Evolutionary conservation across 2,113 vertebrate genomes (phyloP).

Genomic region (Dicrurus megarhynchus): DNA sequence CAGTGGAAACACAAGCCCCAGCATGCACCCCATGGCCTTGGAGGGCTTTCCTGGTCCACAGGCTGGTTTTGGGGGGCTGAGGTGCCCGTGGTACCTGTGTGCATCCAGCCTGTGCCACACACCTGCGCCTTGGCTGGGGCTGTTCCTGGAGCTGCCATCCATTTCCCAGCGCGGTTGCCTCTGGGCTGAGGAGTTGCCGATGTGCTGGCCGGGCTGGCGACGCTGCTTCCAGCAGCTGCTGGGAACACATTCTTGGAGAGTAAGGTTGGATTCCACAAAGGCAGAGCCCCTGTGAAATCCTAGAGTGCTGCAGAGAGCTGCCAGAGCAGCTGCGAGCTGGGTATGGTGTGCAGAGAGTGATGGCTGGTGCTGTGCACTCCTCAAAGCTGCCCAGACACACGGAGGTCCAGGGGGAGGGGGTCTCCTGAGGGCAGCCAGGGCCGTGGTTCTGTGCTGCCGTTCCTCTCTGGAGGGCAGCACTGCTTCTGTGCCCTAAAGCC

Average conservation of each 20-base stretch:
- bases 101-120: background rate
- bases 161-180: background rate
- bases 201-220: accelerated
- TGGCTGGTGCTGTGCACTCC: background rate
- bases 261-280: background rate
- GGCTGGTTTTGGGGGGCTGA: background rate
- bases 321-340: background rate
- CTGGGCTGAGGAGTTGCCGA: background rate
- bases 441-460: background rate
- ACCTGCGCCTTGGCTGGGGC: background rate
- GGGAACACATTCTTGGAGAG: background rate
- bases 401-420: background rate
- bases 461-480: background rate
- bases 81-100: background rate
- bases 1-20: background rate
- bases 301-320: background rate
- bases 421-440: background rate
- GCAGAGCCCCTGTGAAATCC: background rate
- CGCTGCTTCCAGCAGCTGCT: background rate
- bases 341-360: background rate
- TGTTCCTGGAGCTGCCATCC: background rate
- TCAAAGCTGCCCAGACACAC: background rate
- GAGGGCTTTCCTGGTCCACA: background rate
- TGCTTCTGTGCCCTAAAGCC: background rate
- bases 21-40: background rate